Evolutionary conservation across 2,113 vertebrate genomes (phyloP).

Genomic region (Sylvilagus bachmani): DNA sequence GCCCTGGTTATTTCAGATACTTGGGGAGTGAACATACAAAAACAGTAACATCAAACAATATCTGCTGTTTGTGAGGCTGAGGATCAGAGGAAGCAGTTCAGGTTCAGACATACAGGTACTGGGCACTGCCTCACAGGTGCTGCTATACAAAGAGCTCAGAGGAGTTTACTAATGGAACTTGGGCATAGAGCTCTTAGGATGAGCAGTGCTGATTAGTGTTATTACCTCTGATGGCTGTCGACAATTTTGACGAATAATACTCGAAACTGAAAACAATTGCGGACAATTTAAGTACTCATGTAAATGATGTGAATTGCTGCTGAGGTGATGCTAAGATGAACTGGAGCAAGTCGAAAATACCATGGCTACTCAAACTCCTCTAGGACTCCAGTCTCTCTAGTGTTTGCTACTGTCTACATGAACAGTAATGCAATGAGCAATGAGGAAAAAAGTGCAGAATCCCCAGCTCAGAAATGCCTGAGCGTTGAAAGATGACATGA

Average conservation of each 20-base stretch:
- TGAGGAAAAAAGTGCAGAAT: background rate
- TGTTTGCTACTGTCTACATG: background rate
- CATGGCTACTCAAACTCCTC: background rate
- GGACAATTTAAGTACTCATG: background rate
- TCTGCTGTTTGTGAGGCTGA: background rate
- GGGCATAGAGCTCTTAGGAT: background rate
- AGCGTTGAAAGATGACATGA: background rate
- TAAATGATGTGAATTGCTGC: background rate
- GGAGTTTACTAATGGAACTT: rapidly evolving
- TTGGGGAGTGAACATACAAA: too few relatives aligned
- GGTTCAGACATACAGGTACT: background rate
- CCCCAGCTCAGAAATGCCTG: rapidly evolving
- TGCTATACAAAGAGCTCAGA: background rate
- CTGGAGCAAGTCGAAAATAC: background rate
- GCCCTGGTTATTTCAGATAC: too few relatives aligned
- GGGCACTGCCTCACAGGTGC: too few relatives aligned
- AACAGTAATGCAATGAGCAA: background rate
- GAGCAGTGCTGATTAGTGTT: background rate
- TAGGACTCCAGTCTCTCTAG: background rate
- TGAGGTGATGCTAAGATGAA: background rate
- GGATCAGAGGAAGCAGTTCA: background rate
- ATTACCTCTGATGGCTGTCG: too few relatives aligned
- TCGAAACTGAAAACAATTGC: background rate
- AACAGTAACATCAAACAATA: background rate
- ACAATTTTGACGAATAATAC: background rate